Percentiles rank a stretch among this genome's conserved stretches.
phyloP scores from a whole-genome alignment of 2,888 invertebrate species.

The Barypeithes pellucidus region DNA sequence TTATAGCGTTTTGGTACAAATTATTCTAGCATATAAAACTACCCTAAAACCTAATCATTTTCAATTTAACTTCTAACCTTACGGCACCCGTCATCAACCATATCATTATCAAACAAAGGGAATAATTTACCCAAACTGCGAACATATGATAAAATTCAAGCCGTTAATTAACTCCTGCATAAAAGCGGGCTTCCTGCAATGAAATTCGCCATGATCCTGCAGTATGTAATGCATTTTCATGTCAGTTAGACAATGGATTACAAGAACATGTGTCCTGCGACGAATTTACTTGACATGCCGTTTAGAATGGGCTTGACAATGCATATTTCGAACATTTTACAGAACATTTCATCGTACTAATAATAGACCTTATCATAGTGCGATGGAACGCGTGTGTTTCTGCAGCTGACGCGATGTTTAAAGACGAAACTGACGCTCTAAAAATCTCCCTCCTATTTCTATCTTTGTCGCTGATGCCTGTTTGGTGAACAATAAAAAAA shows the following conservation, averaged over 20 bases:
- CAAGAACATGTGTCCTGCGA: conserved; percentile 45
- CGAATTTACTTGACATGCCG: conserved; percentile 33
- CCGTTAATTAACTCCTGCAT: conserved; percentile 49
- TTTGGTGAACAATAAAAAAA: not conserved
- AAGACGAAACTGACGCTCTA: conserved; percentile 39
- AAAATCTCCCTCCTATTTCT: conserved; percentile 31
- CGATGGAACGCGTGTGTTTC: conserved; percentile 46
- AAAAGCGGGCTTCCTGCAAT: conserved; percentile 50
- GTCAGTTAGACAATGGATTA: conserved; percentile 40
- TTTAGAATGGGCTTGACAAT: conserved; percentile 30
- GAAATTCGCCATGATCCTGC: conserved; percentile 44
- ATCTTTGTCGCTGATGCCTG: conserved; percentile 9
- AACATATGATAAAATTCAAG: conserved; percentile 45
- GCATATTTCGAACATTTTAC: not conserved
- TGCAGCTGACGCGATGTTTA: conserved; percentile 45
- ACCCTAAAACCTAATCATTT: conserved; percentile 1
- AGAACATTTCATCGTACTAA: conserved; percentile 3
- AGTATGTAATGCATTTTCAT: conserved; percentile 43
- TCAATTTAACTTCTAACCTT: conserved; percentile 25
- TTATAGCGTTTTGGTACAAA: no score
- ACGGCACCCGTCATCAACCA: conserved; percentile 38
- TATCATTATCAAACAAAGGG: conserved; percentile 49
- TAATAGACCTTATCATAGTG: conserved; percentile 43
- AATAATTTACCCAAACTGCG: conserved; percentile 48
- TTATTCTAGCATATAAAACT: not conserved